Conservation (phyloP, 2,888 invertebrate species). For the Hydraecia micacea region DNA sequence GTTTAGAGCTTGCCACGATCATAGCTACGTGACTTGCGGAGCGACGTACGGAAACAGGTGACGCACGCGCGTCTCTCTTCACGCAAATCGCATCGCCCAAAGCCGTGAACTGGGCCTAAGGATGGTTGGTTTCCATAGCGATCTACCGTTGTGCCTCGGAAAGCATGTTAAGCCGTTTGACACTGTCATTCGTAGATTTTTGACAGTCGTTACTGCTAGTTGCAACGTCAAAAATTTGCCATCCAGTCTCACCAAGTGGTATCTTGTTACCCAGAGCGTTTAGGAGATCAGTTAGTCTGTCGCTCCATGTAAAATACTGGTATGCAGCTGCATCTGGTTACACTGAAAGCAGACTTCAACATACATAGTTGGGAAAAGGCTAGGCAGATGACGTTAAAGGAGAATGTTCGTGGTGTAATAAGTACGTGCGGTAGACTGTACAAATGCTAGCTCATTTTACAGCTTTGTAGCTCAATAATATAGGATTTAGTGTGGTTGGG, state of each 20-base stretch:
- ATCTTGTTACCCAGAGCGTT: neutral
- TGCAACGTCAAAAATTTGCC: neutral
- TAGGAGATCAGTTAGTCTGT: neutral
- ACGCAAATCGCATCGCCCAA: neutral
- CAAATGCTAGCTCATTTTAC: slow-evolving; percentile 46
- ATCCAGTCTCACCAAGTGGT: neutral
- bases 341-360: neutral
- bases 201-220: neutral
- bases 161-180: neutral
- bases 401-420: neutral
- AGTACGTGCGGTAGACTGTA: slow-evolving; percentile 14
- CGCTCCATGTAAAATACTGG: neutral
- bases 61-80: neutral
- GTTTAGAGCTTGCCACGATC: neutral
- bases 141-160: no score
- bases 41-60: neutral
- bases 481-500: slow-evolving; percentile 35
- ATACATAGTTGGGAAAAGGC: neutral
- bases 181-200: neutral
- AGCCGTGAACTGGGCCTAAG: neutral
- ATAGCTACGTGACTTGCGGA: neutral
- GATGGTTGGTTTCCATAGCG: no score
- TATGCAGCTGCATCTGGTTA: neutral
- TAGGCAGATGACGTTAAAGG: neutral
- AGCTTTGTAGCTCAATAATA: slow-evolving; percentile 60